Evolutionary conservation across 2,888 invertebrate species (phyloP).

Genomic region (Elegia similella): DNA sequence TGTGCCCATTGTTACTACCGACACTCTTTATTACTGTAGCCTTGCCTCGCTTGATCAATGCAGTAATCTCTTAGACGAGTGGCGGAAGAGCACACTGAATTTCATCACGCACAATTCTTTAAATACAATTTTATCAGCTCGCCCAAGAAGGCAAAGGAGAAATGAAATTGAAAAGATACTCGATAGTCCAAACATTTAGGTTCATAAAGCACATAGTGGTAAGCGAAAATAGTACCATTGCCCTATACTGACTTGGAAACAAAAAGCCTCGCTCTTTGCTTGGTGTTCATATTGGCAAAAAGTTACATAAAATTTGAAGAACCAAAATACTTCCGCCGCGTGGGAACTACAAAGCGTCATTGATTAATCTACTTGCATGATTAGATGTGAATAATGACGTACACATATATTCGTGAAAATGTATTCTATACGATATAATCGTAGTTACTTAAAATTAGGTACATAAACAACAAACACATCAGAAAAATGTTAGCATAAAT

Average conservation of each 20-base stretch:
- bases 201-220: conserved; percentile 1
- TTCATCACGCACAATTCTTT: conserved; percentile 18
- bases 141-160: neutral
- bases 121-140: neutral
- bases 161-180: neutral
- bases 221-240: neutral
- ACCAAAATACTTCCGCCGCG: conserved; percentile 28
- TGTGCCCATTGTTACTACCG: conserved; percentile 15
- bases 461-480: neutral
- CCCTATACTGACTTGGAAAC: conserved; percentile 17
- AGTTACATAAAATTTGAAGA: conserved; percentile 22
- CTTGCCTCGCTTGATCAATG: conserved; percentile 25
- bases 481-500: neutral
- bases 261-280: conserved; percentile 42
- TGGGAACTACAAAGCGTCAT: conserved; percentile 14
- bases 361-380: neutral
- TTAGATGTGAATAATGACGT: neutral
- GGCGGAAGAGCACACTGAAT: conserved; percentile 16
- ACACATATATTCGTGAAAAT: neutral
- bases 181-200: neutral
- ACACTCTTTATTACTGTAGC: conserved; percentile 21
- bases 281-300: conserved; percentile 58
- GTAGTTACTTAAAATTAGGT: neutral
- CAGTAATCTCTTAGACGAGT: neutral
- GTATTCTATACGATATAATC: neutral